These are phyloP conservation scores for Hyperopisus bebe DNA, from an alignment of 2,113 vertebrate species.

Conservation along the genomic window DNA sequence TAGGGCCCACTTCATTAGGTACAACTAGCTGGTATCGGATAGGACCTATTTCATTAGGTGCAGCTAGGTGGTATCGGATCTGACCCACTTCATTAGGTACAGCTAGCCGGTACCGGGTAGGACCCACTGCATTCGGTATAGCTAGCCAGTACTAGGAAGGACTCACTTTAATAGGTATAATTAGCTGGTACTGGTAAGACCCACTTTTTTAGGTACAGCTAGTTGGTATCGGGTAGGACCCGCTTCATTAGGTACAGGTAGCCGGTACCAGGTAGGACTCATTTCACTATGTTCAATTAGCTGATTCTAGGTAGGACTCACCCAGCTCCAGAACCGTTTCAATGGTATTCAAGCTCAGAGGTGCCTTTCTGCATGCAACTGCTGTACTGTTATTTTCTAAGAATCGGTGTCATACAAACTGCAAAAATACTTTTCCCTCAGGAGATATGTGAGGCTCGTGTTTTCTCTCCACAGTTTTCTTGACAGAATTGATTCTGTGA, in stretches of 20 bases:
- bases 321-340: background rate
- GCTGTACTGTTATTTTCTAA: background rate
- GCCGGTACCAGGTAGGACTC: no score
- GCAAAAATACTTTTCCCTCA: background rate
- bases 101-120: background rate
- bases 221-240: no score
- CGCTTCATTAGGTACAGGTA: no score
- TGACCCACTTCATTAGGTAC: background rate
- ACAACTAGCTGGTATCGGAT: background rate
- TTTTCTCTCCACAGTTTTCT: conserved; percentile 69
- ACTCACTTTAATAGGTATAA: no score
- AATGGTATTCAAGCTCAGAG: background rate
- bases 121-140: no score
- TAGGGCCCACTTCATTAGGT: background rate
- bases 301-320: background rate
- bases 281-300: background rate
- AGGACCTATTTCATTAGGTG: background rate
- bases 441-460: background rate
- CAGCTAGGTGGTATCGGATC: background rate
- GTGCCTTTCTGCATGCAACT: background rate
- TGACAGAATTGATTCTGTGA: conserved; percentile 83
- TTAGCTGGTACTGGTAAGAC: no score
- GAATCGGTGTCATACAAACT: background rate
- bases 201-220: no score
- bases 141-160: no score